Conservation (phyloP, 2,888 invertebrate species). For the Nymphalis urticae region DNA sequence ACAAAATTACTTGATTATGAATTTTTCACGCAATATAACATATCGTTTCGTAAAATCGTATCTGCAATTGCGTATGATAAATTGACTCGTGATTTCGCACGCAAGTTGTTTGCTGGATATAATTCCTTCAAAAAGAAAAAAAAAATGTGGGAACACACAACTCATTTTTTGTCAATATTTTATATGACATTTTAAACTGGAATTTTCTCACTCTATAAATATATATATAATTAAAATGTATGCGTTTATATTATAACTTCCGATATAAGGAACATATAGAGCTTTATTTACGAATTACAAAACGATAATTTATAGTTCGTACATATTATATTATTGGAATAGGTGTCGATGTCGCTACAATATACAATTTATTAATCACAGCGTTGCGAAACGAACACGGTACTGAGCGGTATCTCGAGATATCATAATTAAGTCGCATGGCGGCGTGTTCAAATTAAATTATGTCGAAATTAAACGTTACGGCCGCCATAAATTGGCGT, state of each 20-base stretch:
- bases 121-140: constrained; percentile 2
- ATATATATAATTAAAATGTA: no score
- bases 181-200: no score
- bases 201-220: no score
- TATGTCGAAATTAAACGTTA: constrained; percentile 56
- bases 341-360: constrained; percentile 26
- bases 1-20: constrained; percentile 54
- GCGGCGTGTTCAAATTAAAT: constrained; percentile 56
- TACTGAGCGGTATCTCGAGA: constrained; percentile 33
- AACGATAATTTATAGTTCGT: no score
- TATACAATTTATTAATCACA: constrained; percentile 29
- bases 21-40: constrained; percentile 53
- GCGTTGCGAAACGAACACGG: constrained; percentile 29
- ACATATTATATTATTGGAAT: not conserved
- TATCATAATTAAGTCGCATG: constrained; percentile 53
- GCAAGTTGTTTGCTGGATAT: constrained; percentile 38
- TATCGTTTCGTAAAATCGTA: constrained; percentile 32
- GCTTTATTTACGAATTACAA: no score
- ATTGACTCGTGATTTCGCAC: constrained; percentile 56
- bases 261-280: not conserved
- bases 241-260: not conserved
- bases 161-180: not conserved
- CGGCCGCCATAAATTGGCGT: constrained; percentile 45
- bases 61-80: constrained; percentile 57
- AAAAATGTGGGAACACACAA: constrained; percentile 4